phyloP scores from a whole-genome alignment of 2,113 vertebrate genomes.

The Rhinoptilus africanus region DNA sequence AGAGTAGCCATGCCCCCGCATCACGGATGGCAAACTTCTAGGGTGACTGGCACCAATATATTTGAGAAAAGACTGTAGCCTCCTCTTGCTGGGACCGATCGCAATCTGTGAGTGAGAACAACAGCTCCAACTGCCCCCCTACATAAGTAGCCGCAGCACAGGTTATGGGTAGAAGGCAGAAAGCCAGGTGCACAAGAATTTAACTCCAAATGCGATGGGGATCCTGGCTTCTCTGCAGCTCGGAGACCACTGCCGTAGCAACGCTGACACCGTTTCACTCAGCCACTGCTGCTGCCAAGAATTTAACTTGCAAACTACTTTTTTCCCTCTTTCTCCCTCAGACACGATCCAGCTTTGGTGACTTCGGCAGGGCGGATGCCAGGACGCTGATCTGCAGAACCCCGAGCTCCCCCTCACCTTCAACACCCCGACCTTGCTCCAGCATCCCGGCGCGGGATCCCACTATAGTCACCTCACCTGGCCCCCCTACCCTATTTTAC shows the following conservation, averaged over 20 bases:
- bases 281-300: background rate
- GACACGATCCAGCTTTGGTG: background rate
- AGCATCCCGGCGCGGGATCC: fast-evolving
- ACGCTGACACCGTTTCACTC: background rate
- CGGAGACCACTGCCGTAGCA: fast-evolving
- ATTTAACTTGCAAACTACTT: background rate
- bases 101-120: background rate
- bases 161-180: background rate
- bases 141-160: background rate
- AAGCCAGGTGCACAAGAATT: background rate
- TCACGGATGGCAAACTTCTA: background rate
- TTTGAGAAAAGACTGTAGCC: background rate
- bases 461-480: background rate
- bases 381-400: background rate
- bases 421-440: fast-evolving
- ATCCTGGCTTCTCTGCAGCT: background rate
- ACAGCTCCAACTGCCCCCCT: background rate
- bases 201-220: background rate
- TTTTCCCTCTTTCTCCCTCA: background rate
- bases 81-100: background rate
- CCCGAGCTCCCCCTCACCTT: background rate
- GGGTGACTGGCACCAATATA: background rate
- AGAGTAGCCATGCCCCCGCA: background rate
- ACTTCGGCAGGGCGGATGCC: background rate
- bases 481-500: background rate